Conservation (phyloP, 2,888 invertebrate species). For the Orchesellides sinensis region DNA sequence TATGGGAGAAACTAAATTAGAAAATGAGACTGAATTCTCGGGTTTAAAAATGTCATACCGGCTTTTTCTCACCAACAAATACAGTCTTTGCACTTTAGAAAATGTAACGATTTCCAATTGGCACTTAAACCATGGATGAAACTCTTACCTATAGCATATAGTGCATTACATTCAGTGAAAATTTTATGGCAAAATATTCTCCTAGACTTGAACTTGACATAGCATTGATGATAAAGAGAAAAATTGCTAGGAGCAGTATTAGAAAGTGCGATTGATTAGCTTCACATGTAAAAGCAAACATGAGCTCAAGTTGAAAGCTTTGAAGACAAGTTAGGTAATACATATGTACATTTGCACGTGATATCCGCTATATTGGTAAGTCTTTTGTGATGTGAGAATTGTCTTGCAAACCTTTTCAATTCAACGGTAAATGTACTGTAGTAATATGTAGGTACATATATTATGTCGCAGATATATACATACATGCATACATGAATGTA, state of each 20-base stretch:
- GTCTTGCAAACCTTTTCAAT: background rate
- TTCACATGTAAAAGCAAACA: background rate
- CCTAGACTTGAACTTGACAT: slow-evolving; percentile 31
- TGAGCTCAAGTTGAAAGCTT: background rate
- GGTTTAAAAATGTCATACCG: background rate
- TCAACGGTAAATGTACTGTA: too few species aligned
- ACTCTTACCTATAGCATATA: background rate
- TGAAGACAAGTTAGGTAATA: background rate
- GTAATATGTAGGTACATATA: too few species aligned
- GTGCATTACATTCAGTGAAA: background rate
- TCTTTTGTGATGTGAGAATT: too few species aligned
- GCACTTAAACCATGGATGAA: background rate
- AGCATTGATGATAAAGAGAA: background rate
- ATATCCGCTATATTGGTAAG: too few species aligned
- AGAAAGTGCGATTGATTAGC: too few species aligned
- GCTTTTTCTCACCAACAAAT: background rate
- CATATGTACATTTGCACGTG: background rate
- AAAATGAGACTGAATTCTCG: too few species aligned
- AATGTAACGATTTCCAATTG: background rate
- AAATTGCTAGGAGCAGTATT: background rate
- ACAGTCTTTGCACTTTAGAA: background rate
- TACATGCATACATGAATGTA: background rate
- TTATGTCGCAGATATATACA: too few species aligned
- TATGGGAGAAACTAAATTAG: too few species aligned
- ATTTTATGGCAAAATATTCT: background rate